These are phyloP conservation scores for Barnardius zonarius DNA, from an alignment of 2,113 vertebrate species.

Conservation along the genomic window DNA sequence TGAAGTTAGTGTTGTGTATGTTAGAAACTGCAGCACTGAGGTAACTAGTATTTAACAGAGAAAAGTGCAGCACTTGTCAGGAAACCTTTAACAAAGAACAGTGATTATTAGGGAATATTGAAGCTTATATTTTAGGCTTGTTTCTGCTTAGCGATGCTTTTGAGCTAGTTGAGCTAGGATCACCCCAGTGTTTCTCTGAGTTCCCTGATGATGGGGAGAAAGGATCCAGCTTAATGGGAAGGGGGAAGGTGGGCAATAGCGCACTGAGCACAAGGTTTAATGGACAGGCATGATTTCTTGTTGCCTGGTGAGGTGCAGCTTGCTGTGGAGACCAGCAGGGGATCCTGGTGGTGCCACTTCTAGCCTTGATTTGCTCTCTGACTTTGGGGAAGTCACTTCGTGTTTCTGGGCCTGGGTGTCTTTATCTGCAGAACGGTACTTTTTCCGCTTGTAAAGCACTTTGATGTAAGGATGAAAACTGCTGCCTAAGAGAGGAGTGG, in stretches of 20 bases:
- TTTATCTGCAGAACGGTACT: neutral
- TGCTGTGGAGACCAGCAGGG: neutral
- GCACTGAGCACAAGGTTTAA: neutral
- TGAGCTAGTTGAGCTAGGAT: neutral
- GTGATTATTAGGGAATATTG: conserved; percentile 57
- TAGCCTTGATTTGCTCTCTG: neutral
- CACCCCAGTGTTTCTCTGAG: neutral
- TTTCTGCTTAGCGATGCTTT: neutral
- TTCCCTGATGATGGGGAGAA: neutral
- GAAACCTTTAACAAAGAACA: conserved; percentile 34
- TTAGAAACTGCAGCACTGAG: conserved; percentile 56
- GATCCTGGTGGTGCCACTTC: neutral
- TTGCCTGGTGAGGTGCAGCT: neutral
- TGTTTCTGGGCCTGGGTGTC: neutral
- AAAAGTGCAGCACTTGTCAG: conserved; percentile 15
- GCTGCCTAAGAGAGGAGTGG: neutral
- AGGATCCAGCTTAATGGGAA: neutral
- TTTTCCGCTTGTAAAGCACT: neutral
- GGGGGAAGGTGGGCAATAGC: neutral
- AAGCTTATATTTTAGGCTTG: conserved; percentile 26
- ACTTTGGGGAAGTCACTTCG: neutral
- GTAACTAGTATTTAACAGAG: conserved; percentile 59
- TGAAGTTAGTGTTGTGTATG: conserved; percentile 56
- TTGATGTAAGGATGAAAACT: neutral
- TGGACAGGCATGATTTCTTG: neutral